Evolutionary conservation across 2,888 invertebrate species (phyloP).

Genomic region (Cenopis cana): DNA sequence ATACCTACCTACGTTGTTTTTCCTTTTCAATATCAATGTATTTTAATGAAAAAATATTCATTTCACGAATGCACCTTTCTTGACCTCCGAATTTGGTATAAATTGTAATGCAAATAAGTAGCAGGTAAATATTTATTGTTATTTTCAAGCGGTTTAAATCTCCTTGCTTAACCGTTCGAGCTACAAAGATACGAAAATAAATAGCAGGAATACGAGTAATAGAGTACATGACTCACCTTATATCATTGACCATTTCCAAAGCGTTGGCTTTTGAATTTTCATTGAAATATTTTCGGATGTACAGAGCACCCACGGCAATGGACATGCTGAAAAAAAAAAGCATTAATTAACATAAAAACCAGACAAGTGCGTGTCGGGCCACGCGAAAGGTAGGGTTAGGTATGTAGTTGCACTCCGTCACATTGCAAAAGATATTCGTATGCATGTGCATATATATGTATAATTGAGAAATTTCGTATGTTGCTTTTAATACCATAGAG

Average conservation of each 20-base stretch:
- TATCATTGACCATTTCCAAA: constrained; percentile 94
- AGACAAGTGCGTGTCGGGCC: no score
- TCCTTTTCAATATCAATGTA: not conserved
- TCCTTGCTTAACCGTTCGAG: not conserved
- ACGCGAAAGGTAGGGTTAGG: no score
- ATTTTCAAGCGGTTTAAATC: not conserved
- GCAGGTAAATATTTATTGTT: not conserved
- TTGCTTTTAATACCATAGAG: no score
- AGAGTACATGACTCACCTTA: constrained; percentile 83
- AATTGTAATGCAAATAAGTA: constrained; percentile 4
- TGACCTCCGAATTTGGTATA: not conserved
- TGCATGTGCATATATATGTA: no score
- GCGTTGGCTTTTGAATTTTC: constrained; percentile 93
- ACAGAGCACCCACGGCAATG: constrained; percentile 92
- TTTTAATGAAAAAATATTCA: not conserved
- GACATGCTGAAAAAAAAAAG: constrained; percentile 84
- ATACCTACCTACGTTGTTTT: not conserved
- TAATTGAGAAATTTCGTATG: no score
- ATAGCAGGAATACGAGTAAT: not conserved
- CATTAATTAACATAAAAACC: constrained; percentile 6
- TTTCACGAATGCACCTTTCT: not conserved
- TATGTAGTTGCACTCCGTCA: no score
- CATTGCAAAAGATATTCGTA: no score
- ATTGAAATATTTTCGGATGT: constrained; percentile 94
- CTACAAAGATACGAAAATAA: not conserved